A percentile compares a stretch with the other conserved stretches of the same genome.
These are phyloP conservation scores for Esox masquinongy DNA, from an alignment of 2,797 vertebrate genomes.

Conservation along the genomic window DNA sequence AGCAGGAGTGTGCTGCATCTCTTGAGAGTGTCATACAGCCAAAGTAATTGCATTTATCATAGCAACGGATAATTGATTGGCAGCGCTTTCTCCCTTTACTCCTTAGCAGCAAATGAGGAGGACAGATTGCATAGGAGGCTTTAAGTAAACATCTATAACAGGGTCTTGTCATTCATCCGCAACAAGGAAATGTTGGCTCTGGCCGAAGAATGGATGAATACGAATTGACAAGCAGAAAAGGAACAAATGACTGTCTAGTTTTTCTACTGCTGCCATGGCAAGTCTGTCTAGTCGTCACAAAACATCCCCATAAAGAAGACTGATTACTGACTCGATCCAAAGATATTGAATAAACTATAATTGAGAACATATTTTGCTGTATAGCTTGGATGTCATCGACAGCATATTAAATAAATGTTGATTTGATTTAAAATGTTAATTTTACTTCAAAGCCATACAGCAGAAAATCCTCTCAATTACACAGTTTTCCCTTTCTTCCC, in stretches of 20 bases:
- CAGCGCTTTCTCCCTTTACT: slow-evolving; percentile 24
- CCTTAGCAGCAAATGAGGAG: slow-evolving; percentile 13
- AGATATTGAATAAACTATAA: neutral
- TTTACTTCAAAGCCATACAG: too few species aligned
- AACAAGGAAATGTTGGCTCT: slow-evolving; percentile 14
- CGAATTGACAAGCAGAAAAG: slow-evolving; percentile 38
- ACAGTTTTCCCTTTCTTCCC: too few species aligned
- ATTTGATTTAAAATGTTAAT: too few species aligned
- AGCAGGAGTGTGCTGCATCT: neutral
- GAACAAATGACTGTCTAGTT: slow-evolving; percentile 27
- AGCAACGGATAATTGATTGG: slow-evolving; percentile 32
- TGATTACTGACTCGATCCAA: neutral
- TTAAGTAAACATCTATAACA: slow-evolving; percentile 2
- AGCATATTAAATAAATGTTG: neutral
- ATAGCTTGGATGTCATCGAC: neutral
- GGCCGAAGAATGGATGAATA: slow-evolving; percentile 9
- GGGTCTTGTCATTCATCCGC: neutral
- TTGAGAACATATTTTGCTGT: neutral
- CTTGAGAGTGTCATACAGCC: slow-evolving; percentile 23
- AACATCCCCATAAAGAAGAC: neutral
- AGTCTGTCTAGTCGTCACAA: slow-evolving; percentile 1
- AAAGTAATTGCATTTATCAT: slow-evolving; percentile 31
- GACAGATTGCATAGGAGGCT: slow-evolving; percentile 12
- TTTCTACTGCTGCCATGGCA: neutral
- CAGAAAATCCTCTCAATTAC: too few species aligned